Evolutionary conservation across 2,113 vertebrate genomes (phyloP), one percentile per base, ranked within the genome.

Genomic region (Apodemus speciosus): DNA sequence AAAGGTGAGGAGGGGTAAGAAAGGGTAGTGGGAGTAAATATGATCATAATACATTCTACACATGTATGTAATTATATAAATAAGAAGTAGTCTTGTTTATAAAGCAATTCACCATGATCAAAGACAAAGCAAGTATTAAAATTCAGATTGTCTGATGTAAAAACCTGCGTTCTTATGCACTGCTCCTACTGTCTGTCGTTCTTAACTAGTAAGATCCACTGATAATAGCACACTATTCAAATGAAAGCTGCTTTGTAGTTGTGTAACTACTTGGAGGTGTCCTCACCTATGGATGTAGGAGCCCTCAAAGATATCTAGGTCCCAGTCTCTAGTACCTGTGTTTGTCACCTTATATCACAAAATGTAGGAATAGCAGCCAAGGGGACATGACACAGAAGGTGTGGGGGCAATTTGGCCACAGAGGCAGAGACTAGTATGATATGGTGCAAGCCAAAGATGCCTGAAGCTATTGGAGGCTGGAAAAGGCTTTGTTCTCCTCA

Each of bases 401-500:
- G 69, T 58, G 21, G 68, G 40, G 77, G 53, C 2, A 35, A 68
- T 0, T 16, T 51, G 71, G 62, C n/a, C 14, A 23, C 0, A 3
- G n/a, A 46, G 21, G 60, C 66, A 49, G 49, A 80, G 23, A 38
- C 2, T 56, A 6, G 35, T 66, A 9, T 23, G 27, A 71, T 8
- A 35, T 0, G 3, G 0, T 62, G 38, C 40, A 53, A 87, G 46
- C 76, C n/a, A 23, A 87, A 35, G 27, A 51, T 4, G 6, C n/a
- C 7, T 0, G 35, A 3, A 23, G n/a, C n/a, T 32, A 9, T 9
- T 3, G 9, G 9, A 56, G 6, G 25, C 43, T 27, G 2, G 15
- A 43, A 40, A 14, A 77, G n/a, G 62, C 43, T 11, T 15, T 62
- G 46, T 64, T 23, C 35, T 32, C n/a, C 35, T 6, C 3, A 14